Percentiles rank a stretch among this genome's conserved stretches.
These are phyloP conservation scores for Carettochelys insculpta DNA, from an alignment of 2,113 vertebrate genomes.

Conservation along the genomic window DNA sequence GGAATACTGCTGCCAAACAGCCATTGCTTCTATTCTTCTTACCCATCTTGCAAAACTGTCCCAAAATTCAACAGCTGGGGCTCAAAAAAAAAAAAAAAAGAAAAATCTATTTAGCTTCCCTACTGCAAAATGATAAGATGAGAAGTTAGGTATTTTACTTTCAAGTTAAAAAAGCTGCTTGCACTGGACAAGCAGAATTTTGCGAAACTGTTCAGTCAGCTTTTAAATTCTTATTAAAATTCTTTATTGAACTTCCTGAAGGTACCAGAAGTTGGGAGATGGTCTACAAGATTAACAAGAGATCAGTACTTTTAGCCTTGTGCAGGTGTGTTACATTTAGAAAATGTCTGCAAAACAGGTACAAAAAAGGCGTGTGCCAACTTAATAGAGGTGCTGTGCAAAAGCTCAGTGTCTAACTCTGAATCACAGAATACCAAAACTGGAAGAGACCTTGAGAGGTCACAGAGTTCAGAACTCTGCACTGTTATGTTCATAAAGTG, in stretches of 20 bases:
- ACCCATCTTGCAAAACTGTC: not conserved
- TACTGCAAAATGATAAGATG: not conserved
- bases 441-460: too few species aligned
- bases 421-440: too few species aligned
- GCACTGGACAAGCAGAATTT: not conserved
- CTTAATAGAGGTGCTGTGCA: not conserved
- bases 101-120: not conserved
- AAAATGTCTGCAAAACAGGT: not conserved
- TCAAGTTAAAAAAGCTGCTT: not conserved
- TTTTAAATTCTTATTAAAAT: not conserved
- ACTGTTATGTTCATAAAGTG: too few species aligned
- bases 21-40: not conserved
- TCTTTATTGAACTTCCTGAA: not conserved
- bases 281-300: not conserved
- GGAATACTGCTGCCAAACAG: not conserved
- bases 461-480: too few species aligned
- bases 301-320: not conserved
- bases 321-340: not conserved
- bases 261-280: not conserved
- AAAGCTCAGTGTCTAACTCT: not conserved
- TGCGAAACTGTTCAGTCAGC: not conserved
- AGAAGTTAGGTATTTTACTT: not conserved
- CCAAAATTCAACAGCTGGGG: not conserved
- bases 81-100: too few species aligned
- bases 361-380: not conserved